Percentiles rank a stretch among this genome's conserved stretches.
Evolutionary conservation across 2,113 vertebrate species (phyloP).

Genomic region (Brachypodius melanocephalos): DNA sequence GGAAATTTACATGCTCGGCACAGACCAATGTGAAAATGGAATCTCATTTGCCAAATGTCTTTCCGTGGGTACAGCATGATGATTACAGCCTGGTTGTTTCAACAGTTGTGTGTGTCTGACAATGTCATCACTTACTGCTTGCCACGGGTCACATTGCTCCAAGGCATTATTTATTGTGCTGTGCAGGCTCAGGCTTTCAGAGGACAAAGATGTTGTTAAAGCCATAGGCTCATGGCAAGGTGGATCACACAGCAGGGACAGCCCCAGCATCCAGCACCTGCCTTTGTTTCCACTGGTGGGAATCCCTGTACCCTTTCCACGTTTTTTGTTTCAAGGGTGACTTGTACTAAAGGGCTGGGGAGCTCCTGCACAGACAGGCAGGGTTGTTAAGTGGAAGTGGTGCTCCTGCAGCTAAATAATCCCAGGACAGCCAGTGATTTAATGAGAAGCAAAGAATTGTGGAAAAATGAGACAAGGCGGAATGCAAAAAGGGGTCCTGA

Average conservation of each 20-base stretch:
- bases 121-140: slow-evolving; percentile 74
- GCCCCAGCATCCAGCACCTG: neutral
- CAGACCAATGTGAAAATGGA: slow-evolving; percentile 76
- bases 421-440: neutral
- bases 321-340: neutral
- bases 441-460: neutral
- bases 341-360: neutral
- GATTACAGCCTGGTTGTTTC: slow-evolving; percentile 72
- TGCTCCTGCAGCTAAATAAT: neutral
- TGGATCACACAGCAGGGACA: neutral
- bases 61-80: slow-evolving; percentile 57
- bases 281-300: neutral
- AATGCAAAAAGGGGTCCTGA: neutral
- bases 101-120: slow-evolving; percentile 69
- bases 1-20: slow-evolving; percentile 77
- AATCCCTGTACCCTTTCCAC: neutral
- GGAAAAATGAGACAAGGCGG: neutral
- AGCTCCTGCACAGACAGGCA: neutral
- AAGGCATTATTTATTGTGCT: slow-evolving; percentile 69
- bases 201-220: slow-evolving; percentile 54
- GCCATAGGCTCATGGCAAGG: neutral
- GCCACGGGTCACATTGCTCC: slow-evolving; percentile 66
- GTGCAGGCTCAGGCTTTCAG: slow-evolving; percentile 31
- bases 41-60: slow-evolving; percentile 79
- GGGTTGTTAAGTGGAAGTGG: neutral